Evolutionary conservation across 1,140 invertebrate genomes (phyloP).

Genomic region (Tribolium madens): DNA sequence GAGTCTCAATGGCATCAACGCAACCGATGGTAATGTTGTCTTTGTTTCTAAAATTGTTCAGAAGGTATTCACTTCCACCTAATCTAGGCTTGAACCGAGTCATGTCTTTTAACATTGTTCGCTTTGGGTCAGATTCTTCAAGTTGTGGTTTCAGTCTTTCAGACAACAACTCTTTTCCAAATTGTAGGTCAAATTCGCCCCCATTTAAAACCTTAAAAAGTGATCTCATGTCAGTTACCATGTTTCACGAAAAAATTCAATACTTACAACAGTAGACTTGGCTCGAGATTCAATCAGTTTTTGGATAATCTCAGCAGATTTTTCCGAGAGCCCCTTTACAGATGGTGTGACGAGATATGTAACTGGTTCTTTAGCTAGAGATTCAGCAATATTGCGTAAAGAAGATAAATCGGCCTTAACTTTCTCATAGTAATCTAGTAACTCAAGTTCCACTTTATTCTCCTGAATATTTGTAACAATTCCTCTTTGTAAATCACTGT

Average conservation of each 20-base stretch:
- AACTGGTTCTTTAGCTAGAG: slow-evolving; percentile 9
- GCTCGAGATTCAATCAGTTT: slow-evolving; percentile 15
- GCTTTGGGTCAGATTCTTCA: not conserved
- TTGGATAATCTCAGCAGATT: not conserved
- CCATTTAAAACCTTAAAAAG: not conserved
- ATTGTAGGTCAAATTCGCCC: slow-evolving; percentile 35
- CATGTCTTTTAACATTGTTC: slow-evolving; percentile 31
- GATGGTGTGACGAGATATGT: slow-evolving; percentile 19
- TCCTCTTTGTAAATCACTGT: slow-evolving; percentile 26
- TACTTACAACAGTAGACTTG: slow-evolving; percentile 48
- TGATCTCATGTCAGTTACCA: not conserved
- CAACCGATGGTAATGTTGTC: slow-evolving; percentile 33
- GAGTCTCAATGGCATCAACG: not conserved
- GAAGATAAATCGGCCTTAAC: slow-evolving; percentile 22
- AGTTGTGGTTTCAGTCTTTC: slow-evolving; percentile 11
- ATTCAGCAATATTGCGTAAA: slow-evolving; percentile 43
- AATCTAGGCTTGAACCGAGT: slow-evolving; percentile 25
- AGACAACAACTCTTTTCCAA: slow-evolving; percentile 27
- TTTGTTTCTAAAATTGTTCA: slow-evolving; percentile 12
- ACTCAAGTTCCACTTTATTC: slow-evolving; percentile 14
- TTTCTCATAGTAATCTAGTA: slow-evolving; percentile 44
- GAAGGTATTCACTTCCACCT: slow-evolving; percentile 29
- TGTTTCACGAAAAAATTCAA: not conserved
- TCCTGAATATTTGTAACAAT: slow-evolving; percentile 10
- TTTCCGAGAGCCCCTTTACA: slow-evolving; percentile 1